Percentiles rank a stretch among this genome's conserved stretches.
phyloP scores from a whole-genome alignment of 2,797 vertebrate species.

The Channallabes apus region DNA sequence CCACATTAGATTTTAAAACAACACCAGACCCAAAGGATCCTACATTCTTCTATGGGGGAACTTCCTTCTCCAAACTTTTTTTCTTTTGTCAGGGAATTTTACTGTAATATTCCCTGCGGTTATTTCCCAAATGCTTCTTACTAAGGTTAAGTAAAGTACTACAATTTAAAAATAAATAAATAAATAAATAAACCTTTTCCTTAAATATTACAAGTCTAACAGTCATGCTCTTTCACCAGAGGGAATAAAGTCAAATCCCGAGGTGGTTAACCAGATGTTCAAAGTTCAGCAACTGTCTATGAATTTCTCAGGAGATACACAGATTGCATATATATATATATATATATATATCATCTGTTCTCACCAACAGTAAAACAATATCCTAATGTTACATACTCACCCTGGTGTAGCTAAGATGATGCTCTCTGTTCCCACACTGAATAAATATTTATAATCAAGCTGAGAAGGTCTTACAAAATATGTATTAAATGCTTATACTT shows the following conservation, averaged over 20 bases:
- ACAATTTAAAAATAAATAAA: conserved; percentile 43
- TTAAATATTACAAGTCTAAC: conserved; percentile 64
- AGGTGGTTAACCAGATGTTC: conserved; percentile 70
- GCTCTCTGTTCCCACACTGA: neutral
- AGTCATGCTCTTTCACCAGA: conserved; percentile 36
- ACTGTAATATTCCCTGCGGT: conserved; percentile 48
- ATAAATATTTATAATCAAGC: neutral
- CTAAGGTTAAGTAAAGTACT: conserved; percentile 69
- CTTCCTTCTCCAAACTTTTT: conserved; percentile 33
- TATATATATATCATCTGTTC: conserved; percentile 60
- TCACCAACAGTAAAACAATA: conserved; percentile 55
- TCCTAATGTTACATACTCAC: neutral
- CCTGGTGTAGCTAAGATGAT: conserved; percentile 4
- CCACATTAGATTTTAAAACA: neutral
- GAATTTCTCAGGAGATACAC: conserved; percentile 58
- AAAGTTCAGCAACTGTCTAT: conserved; percentile 68
- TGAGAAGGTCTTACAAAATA: neutral
- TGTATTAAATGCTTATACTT: neutral
- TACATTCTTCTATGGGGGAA: neutral
- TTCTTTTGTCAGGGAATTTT: conserved; percentile 47
- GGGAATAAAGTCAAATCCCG: conserved; percentile 60
- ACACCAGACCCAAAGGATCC: conserved; percentile 4
- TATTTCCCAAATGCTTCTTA: conserved; percentile 62
- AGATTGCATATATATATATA: conserved; percentile 55
- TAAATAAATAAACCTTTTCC: conserved; percentile 59